Conservation (phyloP, 2,888 invertebrate genomes). For the Acronicta alni region DNA sequence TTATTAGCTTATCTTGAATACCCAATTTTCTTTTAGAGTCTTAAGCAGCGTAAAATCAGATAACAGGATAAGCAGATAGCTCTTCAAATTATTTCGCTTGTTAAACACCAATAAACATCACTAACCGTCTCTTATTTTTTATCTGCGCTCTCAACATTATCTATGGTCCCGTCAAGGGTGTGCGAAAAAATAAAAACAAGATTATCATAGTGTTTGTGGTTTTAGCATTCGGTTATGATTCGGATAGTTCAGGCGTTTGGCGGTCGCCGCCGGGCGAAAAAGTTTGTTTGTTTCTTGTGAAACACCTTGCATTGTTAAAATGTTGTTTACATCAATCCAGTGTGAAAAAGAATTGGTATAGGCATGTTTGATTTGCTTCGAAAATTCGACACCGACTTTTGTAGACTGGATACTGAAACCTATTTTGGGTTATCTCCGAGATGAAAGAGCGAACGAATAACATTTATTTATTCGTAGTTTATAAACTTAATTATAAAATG, state of each 20-base stretch:
- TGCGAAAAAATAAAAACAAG: conserved; percentile 74
- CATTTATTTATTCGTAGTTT: too few relatives aligned
- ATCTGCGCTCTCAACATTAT: conserved; percentile 69
- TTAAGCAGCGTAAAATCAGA: conserved; percentile 51
- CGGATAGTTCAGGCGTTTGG: conserved; percentile 74
- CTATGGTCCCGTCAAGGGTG: conserved; percentile 77
- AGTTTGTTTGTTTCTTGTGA: conserved; percentile 57
- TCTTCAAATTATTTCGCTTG: conserved; percentile 61
- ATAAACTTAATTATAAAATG: too few relatives aligned
- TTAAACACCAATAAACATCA: conserved; percentile 62
- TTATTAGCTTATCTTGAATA: not conserved
- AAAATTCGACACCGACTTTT: conserved; percentile 27
- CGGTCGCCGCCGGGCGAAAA: conserved; percentile 73
- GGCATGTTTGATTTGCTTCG: conserved; percentile 35
- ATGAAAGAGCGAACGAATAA: too few relatives aligned
- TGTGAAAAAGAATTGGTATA: conserved; percentile 64
- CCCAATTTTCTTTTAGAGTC: conserved; percentile 16
- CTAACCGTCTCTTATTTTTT: conserved; percentile 58
- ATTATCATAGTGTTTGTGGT: conserved; percentile 53
- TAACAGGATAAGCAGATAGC: conserved; percentile 45
- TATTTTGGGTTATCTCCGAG: too few relatives aligned
- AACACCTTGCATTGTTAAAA: conserved; percentile 66
- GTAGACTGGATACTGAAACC: too few relatives aligned
- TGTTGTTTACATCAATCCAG: conserved; percentile 71
- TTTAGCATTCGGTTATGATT: conserved; percentile 28